Percentiles rank a stretch among this genome's conserved stretches.
phyloP scores from a whole-genome alignment of 1,140 invertebrate species.

The Ericerus pela region DNA sequence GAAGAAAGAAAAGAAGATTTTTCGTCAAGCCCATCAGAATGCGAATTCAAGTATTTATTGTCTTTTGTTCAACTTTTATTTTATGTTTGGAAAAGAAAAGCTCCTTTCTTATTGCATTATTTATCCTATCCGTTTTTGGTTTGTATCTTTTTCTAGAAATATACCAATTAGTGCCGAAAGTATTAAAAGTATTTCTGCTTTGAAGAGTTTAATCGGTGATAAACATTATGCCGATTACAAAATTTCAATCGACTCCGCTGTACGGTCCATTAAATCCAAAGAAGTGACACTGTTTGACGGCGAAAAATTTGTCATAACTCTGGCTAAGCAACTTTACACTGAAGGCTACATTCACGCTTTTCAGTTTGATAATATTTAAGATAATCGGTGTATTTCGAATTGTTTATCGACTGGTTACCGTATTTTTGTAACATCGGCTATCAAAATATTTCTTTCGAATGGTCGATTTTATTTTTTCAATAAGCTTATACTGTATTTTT shows the following conservation, averaged over 20 bases:
- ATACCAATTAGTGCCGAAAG: conserved; percentile 33
- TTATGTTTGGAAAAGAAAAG: too few species aligned
- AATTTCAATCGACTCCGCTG: conserved; percentile 32
- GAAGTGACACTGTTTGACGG: conserved; percentile 36
- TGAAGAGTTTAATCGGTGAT: conserved; percentile 33
- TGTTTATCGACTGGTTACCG: too few species aligned
- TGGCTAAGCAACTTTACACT: conserved; percentile 22
- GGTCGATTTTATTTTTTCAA: too few species aligned
- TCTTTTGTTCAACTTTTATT: background rate
- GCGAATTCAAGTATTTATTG: background rate
- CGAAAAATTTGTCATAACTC: conserved; percentile 19
- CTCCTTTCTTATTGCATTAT: too few species aligned
- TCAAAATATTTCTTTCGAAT: too few species aligned
- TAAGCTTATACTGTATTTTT: too few species aligned
- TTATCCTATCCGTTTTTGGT: background rate
- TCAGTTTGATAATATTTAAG: background rate
- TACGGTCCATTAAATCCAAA: conserved; percentile 34
- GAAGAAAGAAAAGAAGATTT: conserved; percentile 3
- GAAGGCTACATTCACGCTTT: conserved; percentile 21
- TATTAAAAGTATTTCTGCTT: conserved; percentile 31
- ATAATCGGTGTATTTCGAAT: too few species aligned
- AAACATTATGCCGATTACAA: conserved; percentile 34
- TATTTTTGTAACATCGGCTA: too few species aligned
- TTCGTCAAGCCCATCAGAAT: background rate
- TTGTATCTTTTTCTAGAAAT: conserved; percentile 27